Evolutionary conservation across 2,888 invertebrate genomes (phyloP), one percentile per base, ranked within the genome.

Genomic region (Proisotoma minuta): DNA sequence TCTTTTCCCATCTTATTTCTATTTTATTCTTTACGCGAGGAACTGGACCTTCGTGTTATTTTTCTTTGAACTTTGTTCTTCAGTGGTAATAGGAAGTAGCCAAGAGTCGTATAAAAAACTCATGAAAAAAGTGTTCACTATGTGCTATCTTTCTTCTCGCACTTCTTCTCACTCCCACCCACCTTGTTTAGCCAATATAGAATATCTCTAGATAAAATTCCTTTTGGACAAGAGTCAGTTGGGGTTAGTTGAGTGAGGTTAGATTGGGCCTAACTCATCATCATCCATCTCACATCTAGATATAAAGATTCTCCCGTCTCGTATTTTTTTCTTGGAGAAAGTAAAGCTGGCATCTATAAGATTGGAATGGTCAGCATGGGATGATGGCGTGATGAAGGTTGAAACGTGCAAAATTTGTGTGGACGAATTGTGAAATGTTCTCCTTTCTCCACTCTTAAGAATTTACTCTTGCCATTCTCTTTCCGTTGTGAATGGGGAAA

Each of bases 181-280:
- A n/a, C n/a, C n/a, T n/a, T n/a, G n/a, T n/a, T n/a, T n/a, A n/a
- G n/a, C n/a, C n/a, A n/a, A n/a, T n/a, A n/a, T n/a, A n/a, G n/a
- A n/a, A n/a, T n/a, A n/a, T n/a, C n/a, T n/a, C n/a, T n/a, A n/a
- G n/a, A n/a, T n/a, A n/a, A n/a, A n/a, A n/a, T n/a, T n/a, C n/a
- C n/a, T n/a, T 12, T 4, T 43, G 43, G 43, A n/a, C 43, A 43
- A 43, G 43, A 43, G 43, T 52, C 52, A 27, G 18, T 34, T 28
- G 34, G 27, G n/a, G 27, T 52, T 18, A 4, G n/a, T n/a, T 34
- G 34, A 34, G 34, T 58, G 22, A 50, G 48, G n/a, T 4, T 15
- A 23, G 18, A 15, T 47, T 18, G 27, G 52, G 52, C 59, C 59
- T 52, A 59, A 51, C 59, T 59, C 59, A 59, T 59, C 52, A 34